Percentiles rank a stretch among this genome's conserved stretches.
Conservation (phyloP, 2,797 vertebrate genomes). For the Malurus splendens region DNA sequence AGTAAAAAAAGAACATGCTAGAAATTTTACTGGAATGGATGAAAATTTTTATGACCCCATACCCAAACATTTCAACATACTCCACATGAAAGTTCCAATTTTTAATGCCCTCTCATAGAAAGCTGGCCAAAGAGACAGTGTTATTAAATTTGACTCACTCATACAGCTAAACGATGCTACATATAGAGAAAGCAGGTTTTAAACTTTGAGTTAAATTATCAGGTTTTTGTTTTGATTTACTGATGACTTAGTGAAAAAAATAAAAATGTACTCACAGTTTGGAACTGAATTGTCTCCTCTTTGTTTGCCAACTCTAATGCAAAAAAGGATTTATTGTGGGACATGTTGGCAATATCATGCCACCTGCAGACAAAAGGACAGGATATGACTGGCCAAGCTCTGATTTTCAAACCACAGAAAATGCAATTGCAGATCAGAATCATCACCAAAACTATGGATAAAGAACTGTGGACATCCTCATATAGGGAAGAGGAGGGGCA, state of each 20-base stretch:
- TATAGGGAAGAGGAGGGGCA: not conserved
- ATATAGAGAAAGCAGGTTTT: not conserved
- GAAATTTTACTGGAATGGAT: not conserved
- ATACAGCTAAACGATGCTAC: not conserved
- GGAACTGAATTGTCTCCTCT: constrained; percentile 97
- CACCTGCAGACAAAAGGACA: constrained; percentile 75
- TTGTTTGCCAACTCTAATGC: constrained; percentile 91
- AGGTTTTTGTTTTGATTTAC: not conserved
- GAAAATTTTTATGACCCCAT: not conserved
- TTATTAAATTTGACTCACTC: not conserved
- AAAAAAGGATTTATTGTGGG: constrained; percentile 96
- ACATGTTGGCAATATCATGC: constrained; percentile 98
- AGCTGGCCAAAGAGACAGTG: not conserved
- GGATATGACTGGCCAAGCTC: not conserved
- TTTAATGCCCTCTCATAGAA: not conserved
- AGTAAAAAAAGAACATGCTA: not conserved
- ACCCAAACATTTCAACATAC: not conserved
- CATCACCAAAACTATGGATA: not conserved
- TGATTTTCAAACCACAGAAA: not conserved
- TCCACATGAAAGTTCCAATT: not conserved
- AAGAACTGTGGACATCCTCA: not conserved
- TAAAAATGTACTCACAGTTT: constrained; percentile 85
- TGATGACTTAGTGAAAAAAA: not conserved
- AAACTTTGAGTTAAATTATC: not conserved
- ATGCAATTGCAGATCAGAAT: not conserved